A percentile compares a stretch with the other conserved stretches of the same genome.
Conservation (phyloP, 2,113 vertebrate genomes). For the Cacatua alba region DNA sequence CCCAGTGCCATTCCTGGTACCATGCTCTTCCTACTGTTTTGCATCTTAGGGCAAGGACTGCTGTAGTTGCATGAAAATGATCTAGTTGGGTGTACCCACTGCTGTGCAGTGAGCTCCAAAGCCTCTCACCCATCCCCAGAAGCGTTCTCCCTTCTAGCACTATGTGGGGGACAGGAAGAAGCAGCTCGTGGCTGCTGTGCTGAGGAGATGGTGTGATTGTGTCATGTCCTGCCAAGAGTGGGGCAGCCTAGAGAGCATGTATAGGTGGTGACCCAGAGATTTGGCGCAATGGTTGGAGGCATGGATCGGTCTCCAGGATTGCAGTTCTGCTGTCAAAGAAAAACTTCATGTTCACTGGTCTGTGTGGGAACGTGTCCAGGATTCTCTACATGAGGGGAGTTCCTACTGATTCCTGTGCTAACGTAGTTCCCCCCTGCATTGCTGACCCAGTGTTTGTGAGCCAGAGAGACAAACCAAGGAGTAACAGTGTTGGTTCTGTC, state of each 20-base stretch:
- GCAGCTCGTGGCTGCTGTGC: background rate
- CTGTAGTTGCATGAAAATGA: rapidly evolving
- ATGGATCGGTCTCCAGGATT: background rate
- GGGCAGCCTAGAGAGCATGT: background rate
- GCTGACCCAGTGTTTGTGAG: background rate
- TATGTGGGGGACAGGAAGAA: background rate
- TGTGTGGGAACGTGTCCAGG: background rate
- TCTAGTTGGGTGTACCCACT: background rate
- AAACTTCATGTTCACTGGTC: background rate
- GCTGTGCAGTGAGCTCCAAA: background rate
- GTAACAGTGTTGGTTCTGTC: background rate
- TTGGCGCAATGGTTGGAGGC: background rate
- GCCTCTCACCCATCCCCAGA: background rate
- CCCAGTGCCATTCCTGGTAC: background rate
- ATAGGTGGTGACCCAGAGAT: background rate
- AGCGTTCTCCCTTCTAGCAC: rapidly evolving
- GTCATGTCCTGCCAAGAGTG: background rate
- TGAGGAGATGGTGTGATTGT: background rate
- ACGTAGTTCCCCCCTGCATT: background rate
- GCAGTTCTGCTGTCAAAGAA: background rate
- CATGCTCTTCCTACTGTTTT: background rate
- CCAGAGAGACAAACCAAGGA: background rate
- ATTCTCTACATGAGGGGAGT: background rate
- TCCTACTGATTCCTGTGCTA: background rate
- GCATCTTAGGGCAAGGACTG: background rate